phyloP scores from a whole-genome alignment of 2,888 invertebrate species.

The Psylliodes chrysocephalus region DNA sequence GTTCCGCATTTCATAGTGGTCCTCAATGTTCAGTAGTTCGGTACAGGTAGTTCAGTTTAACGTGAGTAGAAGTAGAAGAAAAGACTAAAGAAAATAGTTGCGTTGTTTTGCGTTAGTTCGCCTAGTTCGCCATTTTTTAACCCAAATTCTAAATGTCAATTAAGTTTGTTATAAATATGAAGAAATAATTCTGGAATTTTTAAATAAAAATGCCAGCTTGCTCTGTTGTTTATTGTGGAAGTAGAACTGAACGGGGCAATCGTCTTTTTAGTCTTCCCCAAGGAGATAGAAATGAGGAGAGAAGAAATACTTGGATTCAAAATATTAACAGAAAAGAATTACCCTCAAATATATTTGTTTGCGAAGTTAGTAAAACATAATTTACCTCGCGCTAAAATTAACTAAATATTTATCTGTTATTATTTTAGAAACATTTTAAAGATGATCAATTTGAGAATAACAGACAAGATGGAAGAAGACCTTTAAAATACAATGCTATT shows the following conservation, averaged over 20 bases:
- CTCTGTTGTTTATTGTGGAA: slow-evolving; percentile 17
- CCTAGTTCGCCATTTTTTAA: neutral
- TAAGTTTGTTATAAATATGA: neutral
- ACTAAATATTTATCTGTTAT: slow-evolving; percentile 2
- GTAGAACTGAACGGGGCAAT: slow-evolving; percentile 15
- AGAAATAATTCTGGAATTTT: neutral
- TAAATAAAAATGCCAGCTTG: slow-evolving; percentile 24
- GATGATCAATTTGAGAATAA: slow-evolving; percentile 32
- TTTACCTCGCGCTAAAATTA: neutral
- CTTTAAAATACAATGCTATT: slow-evolving; percentile 25
- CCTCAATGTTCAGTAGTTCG: no score
- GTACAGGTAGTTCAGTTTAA: no score
- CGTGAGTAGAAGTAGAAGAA: no score
- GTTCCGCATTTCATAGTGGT: no score
- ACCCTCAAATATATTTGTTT: slow-evolving; percentile 13
- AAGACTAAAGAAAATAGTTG: neutral
- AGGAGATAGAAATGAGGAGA: slow-evolving; percentile 22
- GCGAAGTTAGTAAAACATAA: slow-evolving; percentile 16
- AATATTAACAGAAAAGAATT: slow-evolving; percentile 18
- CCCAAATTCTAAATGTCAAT: neutral
- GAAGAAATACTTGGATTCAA: slow-evolving; percentile 21
- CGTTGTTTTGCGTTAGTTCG: no score
- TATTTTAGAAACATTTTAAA: slow-evolving; percentile 31
- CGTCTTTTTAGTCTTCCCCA: slow-evolving; percentile 17
- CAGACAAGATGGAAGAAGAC: slow-evolving; percentile 19